Conservation (phyloP, 2,797 vertebrate genomes). For the Siniperca scherzeri region DNA sequence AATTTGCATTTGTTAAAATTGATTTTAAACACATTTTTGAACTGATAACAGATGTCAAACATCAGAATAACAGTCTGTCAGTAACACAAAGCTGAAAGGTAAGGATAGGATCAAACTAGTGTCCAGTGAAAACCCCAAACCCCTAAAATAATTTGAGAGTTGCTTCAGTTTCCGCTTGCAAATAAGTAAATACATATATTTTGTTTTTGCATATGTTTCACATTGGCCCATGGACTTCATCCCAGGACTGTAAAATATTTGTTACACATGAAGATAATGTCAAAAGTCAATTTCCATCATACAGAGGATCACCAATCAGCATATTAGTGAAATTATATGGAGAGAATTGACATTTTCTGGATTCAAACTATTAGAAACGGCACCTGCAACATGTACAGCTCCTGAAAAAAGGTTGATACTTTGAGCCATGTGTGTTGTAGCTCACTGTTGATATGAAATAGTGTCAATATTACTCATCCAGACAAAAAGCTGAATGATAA, state of each 20-base stretch:
- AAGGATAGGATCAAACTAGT: neutral
- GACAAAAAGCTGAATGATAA: constrained; percentile 28
- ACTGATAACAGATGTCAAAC: neutral
- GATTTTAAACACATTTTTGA: constrained; percentile 22
- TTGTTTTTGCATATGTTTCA: constrained; percentile 32
- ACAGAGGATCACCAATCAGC: neutral
- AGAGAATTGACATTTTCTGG: constrained; percentile 3
- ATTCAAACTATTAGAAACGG: constrained; percentile 24
- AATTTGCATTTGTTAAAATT: neutral
- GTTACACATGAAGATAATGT: neutral
- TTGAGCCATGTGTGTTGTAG: neutral
- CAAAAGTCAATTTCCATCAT: constrained; percentile 1
- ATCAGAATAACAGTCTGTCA: neutral
- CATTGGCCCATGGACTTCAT: constrained; percentile 18
- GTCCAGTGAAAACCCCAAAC: constrained; percentile 6
- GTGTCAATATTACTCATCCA: constrained; percentile 12
- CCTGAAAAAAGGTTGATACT: neutral
- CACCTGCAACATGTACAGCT: constrained; percentile 8
- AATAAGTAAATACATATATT: constrained; percentile 8
- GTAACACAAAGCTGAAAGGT: neutral
- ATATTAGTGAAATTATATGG: neutral
- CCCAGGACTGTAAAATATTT: constrained; percentile 17
- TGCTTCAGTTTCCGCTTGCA: neutral
- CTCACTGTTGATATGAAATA: constrained; percentile 43
- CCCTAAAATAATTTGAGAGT: neutral